Evolutionary conservation across 2,113 vertebrate species (phyloP).

Genomic region (Myocastor coypus): DNA sequence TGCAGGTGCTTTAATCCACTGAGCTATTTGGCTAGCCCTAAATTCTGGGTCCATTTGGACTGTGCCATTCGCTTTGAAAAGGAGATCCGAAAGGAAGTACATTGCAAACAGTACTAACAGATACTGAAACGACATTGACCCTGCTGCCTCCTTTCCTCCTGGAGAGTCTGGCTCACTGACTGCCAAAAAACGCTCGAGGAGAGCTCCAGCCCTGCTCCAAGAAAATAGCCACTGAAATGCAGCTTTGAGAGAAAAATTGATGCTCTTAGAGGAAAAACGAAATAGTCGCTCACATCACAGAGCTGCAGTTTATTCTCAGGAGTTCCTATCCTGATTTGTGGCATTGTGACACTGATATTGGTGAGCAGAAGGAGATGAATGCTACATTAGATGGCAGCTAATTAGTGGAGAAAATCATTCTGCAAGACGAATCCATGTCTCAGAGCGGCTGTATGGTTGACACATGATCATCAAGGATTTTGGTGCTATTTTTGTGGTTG

Average conservation of each 20-base stretch:
- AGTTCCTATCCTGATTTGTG: not conserved
- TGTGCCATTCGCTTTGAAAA: not conserved
- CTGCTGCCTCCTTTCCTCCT: not conserved
- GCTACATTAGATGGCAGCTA: not conserved
- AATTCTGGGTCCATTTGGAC: not conserved
- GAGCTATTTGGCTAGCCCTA: too few relatives aligned
- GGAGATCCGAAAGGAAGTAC: not conserved
- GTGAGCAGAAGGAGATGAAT: not conserved
- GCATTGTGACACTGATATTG: not conserved
- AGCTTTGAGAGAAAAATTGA: not conserved
- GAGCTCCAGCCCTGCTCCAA: not conserved
- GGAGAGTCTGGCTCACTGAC: not conserved
- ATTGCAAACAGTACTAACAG: not conserved
- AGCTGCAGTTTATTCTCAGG: not conserved
- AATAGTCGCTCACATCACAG: not conserved
- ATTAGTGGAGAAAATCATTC: not conserved
- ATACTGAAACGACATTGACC: conserved; percentile 18
- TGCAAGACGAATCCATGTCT: not conserved
- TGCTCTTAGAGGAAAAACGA: not conserved
- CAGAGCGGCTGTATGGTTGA: not conserved
- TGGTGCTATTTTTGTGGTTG: not conserved
- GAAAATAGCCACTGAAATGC: conserved; percentile 1
- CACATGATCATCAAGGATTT: not conserved
- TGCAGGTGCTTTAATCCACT: too few relatives aligned
- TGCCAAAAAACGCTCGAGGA: conserved; percentile 25